Evolutionary conservation across 2,797 vertebrate genomes (phyloP).

Genomic region (Onychomys arenicola): DNA sequence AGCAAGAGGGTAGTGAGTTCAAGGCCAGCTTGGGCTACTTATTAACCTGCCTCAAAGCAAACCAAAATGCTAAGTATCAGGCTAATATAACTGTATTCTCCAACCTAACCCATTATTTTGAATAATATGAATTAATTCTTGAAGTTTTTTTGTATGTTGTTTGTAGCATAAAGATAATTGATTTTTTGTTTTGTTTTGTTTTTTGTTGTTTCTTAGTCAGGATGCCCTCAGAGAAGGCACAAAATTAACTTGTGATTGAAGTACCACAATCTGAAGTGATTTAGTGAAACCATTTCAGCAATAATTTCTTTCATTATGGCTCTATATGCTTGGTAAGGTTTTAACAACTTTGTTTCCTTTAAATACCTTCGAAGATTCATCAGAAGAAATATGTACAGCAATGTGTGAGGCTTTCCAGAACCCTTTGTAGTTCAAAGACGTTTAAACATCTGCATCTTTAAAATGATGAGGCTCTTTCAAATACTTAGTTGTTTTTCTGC

Average conservation of each 20-base stretch:
- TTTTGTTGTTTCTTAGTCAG: neutral
- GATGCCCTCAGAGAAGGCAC: slow-evolving; percentile 10
- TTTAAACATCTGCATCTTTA: slow-evolving; percentile 63
- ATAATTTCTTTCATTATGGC: slow-evolving; percentile 1
- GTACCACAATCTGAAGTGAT: slow-evolving; percentile 22
- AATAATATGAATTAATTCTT: neutral
- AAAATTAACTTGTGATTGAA: slow-evolving; percentile 8
- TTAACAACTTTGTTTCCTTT: slow-evolving; percentile 63
- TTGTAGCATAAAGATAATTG: neutral
- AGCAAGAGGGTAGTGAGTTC: neutral
- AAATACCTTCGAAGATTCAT: slow-evolving; percentile 41
- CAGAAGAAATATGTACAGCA: slow-evolving; percentile 23
- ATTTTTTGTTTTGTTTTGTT: too few relatives aligned
- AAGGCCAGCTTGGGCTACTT: neutral
- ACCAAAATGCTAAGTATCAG: neutral
- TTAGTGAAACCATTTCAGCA: slow-evolving; percentile 38
- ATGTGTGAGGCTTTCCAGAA: slow-evolving; percentile 48
- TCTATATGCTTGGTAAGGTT: slow-evolving; percentile 40
- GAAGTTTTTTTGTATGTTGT: slow-evolving; percentile 4
- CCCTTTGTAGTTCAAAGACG: slow-evolving; percentile 41
- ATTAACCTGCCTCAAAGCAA: neutral
- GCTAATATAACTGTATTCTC: slow-evolving; percentile 33
- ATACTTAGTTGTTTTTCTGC: slow-evolving; percentile 28
- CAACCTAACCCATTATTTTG: neutral
- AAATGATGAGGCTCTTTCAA: slow-evolving; percentile 22